Percentiles rank a stretch among this genome's conserved stretches.
Conservation (phyloP, 2,113 vertebrate species). For the Poicephalus gulielmi region DNA sequence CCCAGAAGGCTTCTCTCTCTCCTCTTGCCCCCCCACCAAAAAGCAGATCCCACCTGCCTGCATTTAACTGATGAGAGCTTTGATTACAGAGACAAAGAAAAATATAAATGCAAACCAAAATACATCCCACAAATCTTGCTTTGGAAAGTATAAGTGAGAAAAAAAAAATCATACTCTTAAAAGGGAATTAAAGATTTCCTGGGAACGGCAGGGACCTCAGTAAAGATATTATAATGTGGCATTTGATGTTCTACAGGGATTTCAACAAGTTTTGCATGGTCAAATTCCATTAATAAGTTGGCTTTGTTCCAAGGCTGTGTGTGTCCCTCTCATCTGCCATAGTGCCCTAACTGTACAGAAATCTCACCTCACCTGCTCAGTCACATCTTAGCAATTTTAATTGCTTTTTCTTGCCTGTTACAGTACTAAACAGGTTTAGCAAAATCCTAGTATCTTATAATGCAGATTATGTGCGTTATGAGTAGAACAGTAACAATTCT, state of each 20-base stretch:
- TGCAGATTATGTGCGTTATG: background rate
- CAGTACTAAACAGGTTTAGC: slow-evolving; percentile 20
- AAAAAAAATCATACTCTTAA: background rate
- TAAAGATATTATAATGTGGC: slow-evolving; percentile 63
- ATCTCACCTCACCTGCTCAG: slow-evolving; percentile 61
- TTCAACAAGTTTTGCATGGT: slow-evolving; percentile 74
- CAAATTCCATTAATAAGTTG: slow-evolving; percentile 74
- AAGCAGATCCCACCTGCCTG: background rate
- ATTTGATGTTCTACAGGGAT: slow-evolving; percentile 66
- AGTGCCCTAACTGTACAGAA: slow-evolving; percentile 55
- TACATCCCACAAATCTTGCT: background rate
- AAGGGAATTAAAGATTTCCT: slow-evolving; percentile 30
- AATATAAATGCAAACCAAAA: background rate
- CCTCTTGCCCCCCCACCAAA: background rate
- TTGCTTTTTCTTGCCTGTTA: slow-evolving; percentile 54
- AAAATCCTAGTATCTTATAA: background rate
- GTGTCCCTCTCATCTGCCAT: slow-evolving; percentile 59
- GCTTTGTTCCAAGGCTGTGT: slow-evolving; percentile 59
- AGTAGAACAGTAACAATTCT: background rate
- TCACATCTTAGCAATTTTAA: slow-evolving; percentile 59
- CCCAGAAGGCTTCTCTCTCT: background rate
- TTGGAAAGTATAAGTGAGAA: background rate
- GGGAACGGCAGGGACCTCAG: slow-evolving; percentile 22
- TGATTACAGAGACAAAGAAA: background rate
- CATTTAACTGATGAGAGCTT: background rate